Evolutionary conservation across 2,797 vertebrate genomes (phyloP).

Genomic region (Pangasius mekongensis): DNA sequence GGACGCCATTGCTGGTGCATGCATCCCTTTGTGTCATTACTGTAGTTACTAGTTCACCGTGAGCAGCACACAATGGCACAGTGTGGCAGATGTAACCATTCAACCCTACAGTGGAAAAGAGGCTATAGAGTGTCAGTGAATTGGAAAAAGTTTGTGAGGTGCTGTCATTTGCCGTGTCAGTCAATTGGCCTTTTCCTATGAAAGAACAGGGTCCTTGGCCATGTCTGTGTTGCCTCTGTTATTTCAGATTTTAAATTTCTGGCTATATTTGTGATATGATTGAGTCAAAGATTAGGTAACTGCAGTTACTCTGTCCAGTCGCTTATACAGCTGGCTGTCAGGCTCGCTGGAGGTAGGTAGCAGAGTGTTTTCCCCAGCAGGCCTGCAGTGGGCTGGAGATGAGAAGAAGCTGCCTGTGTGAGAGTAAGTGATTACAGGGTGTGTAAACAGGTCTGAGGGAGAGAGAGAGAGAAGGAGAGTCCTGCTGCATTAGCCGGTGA

Average conservation of each 20-base stretch:
- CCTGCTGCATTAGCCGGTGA: neutral
- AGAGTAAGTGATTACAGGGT: slow-evolving; percentile 34
- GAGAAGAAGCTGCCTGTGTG: neutral
- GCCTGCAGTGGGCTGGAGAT: slow-evolving; percentile 16
- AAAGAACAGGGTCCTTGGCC: neutral
- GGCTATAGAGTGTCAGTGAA: neutral
- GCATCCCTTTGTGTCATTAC: neutral
- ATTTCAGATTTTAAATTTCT: neutral
- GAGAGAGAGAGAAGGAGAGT: neutral
- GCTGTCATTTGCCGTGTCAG: neutral
- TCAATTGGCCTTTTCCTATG: neutral
- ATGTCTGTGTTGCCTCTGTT: neutral
- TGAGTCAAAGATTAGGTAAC: neutral
- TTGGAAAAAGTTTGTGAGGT: neutral
- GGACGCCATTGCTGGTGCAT: neutral
- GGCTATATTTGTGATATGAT: neutral
- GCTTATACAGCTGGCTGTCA: neutral
- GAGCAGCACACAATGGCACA: neutral
- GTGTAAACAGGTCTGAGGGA: slow-evolving; percentile 16
- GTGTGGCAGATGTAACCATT: neutral
- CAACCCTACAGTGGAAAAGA: neutral
- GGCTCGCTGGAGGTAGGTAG: neutral
- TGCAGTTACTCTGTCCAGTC: neutral
- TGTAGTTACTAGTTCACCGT: neutral
- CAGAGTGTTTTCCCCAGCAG: neutral